Base-by-base conservation (phyloP, 2,797 vertebrate species). In the Microchirus variegatus region DNA sequence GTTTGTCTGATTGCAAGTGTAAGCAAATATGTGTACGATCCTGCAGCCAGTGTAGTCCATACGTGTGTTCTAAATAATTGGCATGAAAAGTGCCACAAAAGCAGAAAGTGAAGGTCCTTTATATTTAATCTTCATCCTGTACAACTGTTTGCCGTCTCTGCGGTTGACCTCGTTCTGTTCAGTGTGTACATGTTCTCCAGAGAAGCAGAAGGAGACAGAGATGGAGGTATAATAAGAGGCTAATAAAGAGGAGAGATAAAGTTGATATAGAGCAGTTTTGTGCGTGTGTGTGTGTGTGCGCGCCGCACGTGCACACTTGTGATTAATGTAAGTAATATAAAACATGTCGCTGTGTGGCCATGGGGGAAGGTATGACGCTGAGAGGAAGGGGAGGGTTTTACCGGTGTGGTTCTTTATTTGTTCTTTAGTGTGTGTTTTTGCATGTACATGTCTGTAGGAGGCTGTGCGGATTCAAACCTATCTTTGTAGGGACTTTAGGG, bases 321-420 rank as follows among this genome's bases (percentile, higher is more conserved):
- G 80, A 86, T 86, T 36, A 82, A 86, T 88, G 87, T 64, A 68
- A 71, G 82, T 77, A 83, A 90, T 88, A 89, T 88, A 87, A n/a
- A n/a, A 77, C 3, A 3, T 53, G 63, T 62, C 2, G 16, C n/a
- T n/a, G 76, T 81, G 68, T 76, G 70, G 47, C 47, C 56, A 54
- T 5, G 11, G 41, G 62, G 51, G 42, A 64, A 70, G 64, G 37
- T 55, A 66, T 12, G 53, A 73, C 4, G 44, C 63, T 35, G 51
- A 67, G 68, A 70, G 50, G 57, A 72, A 59, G 26, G 15, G 44
- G 51, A 46, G 41, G 53, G 57, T 56, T 84, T 81, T 73, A 81
- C 45, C 63, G 40, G 63, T 42, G 52, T 64, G 61, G 73, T 65
- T 80, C 52, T 64, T 41, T 46, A 36, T 62, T 76, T n/a, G 53